Evolutionary conservation across 37 sponge, comb jelly and placozoan genomes (phyloP), one percentile per base, ranked within the genome.

Genomic region (Mnemiopsis leidyi): DNA sequence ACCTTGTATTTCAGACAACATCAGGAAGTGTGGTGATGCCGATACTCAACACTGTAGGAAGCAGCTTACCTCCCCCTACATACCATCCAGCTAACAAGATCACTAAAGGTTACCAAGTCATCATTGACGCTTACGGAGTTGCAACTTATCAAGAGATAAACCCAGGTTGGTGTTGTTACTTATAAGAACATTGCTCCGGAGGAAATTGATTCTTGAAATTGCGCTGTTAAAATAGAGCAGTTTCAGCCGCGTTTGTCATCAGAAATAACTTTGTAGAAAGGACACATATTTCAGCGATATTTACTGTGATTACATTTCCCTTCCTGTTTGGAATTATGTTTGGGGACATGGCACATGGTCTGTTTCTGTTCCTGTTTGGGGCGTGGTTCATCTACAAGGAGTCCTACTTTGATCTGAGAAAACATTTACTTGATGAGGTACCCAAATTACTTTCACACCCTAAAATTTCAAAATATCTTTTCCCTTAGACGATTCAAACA

Each of bases 301-400:
- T 95, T 76, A 93, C 97, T 35, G 93, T 98, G 76, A 97, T 98
- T 92, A 96, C 99, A 0, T 98, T 98, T 82, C 99, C 99, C 7
- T 98, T 98, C 93, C 95, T 98, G 76, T 98, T 98, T 95, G 99
- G 95, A 77, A 96, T 98, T 77, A 98, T 98, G 99, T 98, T 98
- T 95, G 99, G 99, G 92, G 99, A 98, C 69, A 94, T 94, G 38
- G 99, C 97, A 21, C 99, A 98, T 71, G 99, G 99, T 0, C 68
- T 96, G 23, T 88, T 98, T 61, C 97, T 98, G 97, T 90, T 93
- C 1, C 37, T 95, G 24, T 96, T 96, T 93, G 97, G 97, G 21
- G 38, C 95, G 28, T 39, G 68, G 24, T 83, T 98, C 79, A 96
- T 98, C 92, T 18, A 96, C 32, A 95, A 95, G 92, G 99, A 98